Evolutionary conservation across 2,797 vertebrate species (phyloP).

Genomic region (Typhlichthys eigenmanni): DNA sequence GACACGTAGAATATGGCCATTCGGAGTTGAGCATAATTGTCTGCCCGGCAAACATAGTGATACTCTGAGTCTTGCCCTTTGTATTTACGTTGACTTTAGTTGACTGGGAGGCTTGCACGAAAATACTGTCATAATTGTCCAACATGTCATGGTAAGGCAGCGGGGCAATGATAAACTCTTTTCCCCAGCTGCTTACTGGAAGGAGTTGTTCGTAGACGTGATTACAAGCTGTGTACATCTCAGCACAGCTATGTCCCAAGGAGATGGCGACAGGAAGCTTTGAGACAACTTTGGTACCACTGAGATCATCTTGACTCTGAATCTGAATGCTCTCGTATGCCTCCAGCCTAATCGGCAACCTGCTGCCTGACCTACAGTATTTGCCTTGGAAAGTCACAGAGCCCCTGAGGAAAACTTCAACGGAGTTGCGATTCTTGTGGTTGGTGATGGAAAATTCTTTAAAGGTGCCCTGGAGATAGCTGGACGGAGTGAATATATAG

Average conservation of each 20-base stretch:
- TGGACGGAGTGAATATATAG: constrained; percentile 63
- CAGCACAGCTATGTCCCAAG: constrained; percentile 68
- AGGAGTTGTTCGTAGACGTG: constrained; percentile 74
- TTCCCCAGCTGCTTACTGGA: constrained; percentile 70
- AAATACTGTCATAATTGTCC: constrained; percentile 45
- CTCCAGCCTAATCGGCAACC: constrained; percentile 49
- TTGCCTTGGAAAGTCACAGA: constrained; percentile 45
- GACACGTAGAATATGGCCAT: constrained; percentile 38
- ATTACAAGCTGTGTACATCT: constrained; percentile 62
- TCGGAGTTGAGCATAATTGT: constrained; percentile 38
- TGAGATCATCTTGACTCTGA: constrained; percentile 64
- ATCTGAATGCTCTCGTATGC: constrained; percentile 69
- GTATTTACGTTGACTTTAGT: constrained; percentile 30
- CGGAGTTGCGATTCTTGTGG: constrained; percentile 24
- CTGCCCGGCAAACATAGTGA: constrained; percentile 49
- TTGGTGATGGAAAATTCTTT: constrained; percentile 74
- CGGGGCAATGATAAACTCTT: constrained; percentile 57
- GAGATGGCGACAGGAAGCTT: constrained; percentile 57
- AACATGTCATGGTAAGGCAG: constrained; percentile 45
- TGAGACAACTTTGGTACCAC: constrained; percentile 62
- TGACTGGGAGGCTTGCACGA: constrained; percentile 58
- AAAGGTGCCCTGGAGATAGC: not conserved
- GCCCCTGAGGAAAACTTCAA: constrained; percentile 55
- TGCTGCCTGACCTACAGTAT: constrained; percentile 44
- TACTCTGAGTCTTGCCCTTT: constrained; percentile 2